Evolutionary conservation across 2,888 invertebrate genomes (phyloP), one percentile per base, ranked within the genome.

Genomic region (Acanthosepion lycidas): DNA sequence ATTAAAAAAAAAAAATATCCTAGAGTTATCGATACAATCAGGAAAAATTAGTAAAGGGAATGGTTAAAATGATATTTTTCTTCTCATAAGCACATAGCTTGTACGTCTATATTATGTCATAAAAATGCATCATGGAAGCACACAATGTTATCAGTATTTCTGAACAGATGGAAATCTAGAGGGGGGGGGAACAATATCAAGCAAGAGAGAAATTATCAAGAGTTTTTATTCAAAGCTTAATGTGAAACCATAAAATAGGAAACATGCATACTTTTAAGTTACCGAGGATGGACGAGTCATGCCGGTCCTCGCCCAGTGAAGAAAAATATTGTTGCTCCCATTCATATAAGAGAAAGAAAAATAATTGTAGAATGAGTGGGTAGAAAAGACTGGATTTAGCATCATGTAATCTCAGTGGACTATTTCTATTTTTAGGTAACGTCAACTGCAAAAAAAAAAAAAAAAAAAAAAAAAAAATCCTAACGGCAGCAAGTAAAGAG

Each of bases 191-290:
- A 78, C 78, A 78, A 78, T 78, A 78, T 78, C 78, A 78, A 78
- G 78, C 78, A 78, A 78, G 33, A 78, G 78, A 78, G 78, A n/a
- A 33, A 78, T n/a, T 20, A 78, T n/a, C n/a, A 78, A 78, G 78
- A 78, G 78, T n/a, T 59, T 59, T 20, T n/a, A 78, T n/a, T n/a
- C 12, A 78, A 33, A 78, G 78, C 78, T 78, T 33, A n/a, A n/a
- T 78, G 78, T 78, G 78, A 78, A 78, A 78, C 78, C 78, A 78
- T 33, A 78, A 78, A 78, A 78, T 78, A 78, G 78, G 78, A 78
- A 78, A 78, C 78, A 78, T 78, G 78, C 78, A 78, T 78, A 78
- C 78, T 78, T 78, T 78, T 78, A 78, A 78, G 78, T 78, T 78
- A 78, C 78, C 78, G 78, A 78, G 78, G 78, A 78, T 78, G 78